Base-by-base conservation (phyloP, 1,140 invertebrate genomes). In the Microplitis mediator region DNA sequence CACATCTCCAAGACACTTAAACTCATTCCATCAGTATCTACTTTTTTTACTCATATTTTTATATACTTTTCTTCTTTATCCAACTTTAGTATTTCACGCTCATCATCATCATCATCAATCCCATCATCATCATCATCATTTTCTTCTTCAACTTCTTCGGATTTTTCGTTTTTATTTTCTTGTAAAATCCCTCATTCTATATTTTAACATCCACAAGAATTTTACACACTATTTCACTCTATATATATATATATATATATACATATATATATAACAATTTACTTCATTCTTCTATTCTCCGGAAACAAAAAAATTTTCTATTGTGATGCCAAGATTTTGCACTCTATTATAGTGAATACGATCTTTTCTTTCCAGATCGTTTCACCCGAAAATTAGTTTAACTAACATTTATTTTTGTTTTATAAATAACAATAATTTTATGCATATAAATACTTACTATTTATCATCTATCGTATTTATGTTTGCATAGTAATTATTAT, bases 251-350 rank as follows among this genome's bases (percentile, higher is more conserved):
- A 61, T 61, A 69, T 69, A 60, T 60, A 45, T 45, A 69, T 69
- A 60, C 45, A 45, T 45, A 54, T 54, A 60, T 69, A 54, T 61
- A 56, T 56, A 69, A 39, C 56, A 69, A 56, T 45, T 60, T 56
- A 39, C 56, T 64, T 14, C 62, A 14, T 23, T 56, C 11, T 61
- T 34, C 13, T 45, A 16, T 32, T 60, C 67, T 52, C 58, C 69
- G 69, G 69, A 71, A 71, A 61, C 34, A 64, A 35, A 36, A 23
- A 56, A 68, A 68, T 23, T 36, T 13, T 31, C 60, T 39, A 71
- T 71, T 71, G 69, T 71, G 45, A 71, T 62, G 35, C 39, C 39
- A 45, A 61, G 68, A 56, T 36, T 69, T 69, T 69, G 39, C 68
- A 69, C 61, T 71, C 61, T 61, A 65, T 64, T 71, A 71, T 61